Base-by-base conservation (phyloP, 2,888 invertebrate genomes). In the Dryobotodes eremita region DNA sequence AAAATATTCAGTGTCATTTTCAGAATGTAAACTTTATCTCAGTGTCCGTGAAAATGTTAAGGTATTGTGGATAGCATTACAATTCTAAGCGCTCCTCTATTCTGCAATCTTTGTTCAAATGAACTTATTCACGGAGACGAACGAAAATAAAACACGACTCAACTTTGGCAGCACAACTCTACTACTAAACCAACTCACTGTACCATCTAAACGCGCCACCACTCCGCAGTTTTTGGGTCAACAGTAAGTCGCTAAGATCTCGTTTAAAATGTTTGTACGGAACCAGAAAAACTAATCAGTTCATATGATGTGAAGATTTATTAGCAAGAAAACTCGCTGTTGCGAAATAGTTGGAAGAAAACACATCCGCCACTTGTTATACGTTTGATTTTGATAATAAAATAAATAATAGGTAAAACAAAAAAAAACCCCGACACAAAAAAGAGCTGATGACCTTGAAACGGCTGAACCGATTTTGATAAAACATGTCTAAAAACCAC, bases 151-250 rank as follows among this genome's bases (percentile, higher is more conserved):
- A n/a, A 57, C 42, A 82, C 20, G 6, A 23, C 31, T 31, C 31
- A 31, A 36, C 76, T 76, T 79, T 83, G 65, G 11, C 13, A 76
- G 5, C 46, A 5, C 13, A 17, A 6, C 66, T 83, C 68, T 0
- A 59, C 78, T 84, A 84, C 79, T 84, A 84, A 79, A 42, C 55
- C n/a, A 65, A 84, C 46, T 26, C 26, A 55, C 66, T 73, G 50
- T 36, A 62, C 17, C 5, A n/a, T 76, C 66, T 65, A 64, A 87
- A 79, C 55, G 79, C 13, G 55, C 31, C 79, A 17, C 79, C 71
- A 86, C 85, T 89, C 71, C 62, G 66, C 73, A 64, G 84, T 88
- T 91, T 92, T 83, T 90, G 73, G 92, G 92, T 92, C 92, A 92
- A 88, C 85, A 90, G 72, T 74, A 76, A 59, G 62, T 36, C 36